These are phyloP conservation scores for Sciurus carolinensis DNA, from an alignment of 2,797 vertebrate genomes.

Conservation along the genomic window DNA sequence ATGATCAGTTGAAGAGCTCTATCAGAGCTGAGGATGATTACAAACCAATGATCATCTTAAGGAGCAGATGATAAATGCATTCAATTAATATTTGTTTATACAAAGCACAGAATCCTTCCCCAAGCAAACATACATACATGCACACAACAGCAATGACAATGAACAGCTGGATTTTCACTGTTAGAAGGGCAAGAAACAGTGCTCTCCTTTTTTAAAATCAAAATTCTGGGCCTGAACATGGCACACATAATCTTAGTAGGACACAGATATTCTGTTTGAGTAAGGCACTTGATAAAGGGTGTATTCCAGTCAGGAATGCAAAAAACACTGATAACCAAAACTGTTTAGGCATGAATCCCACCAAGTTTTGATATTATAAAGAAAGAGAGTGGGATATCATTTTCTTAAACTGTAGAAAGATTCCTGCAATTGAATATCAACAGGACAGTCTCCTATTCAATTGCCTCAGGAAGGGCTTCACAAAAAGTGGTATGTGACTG, in stretches of 20 bases:
- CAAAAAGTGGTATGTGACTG: not conserved
- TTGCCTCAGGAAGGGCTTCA: not conserved
- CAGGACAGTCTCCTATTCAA: not conserved
- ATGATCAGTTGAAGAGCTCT: not conserved
- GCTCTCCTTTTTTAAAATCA: not conserved
- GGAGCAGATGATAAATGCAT: not conserved
- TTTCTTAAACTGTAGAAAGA: conserved; percentile 25
- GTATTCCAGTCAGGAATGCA: not conserved
- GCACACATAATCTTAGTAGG: not conserved
- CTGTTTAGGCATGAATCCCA: not conserved
- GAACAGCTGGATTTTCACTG: not conserved
- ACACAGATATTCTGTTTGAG: not conserved
- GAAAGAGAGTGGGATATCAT: not conserved
- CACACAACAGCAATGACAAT: not conserved
- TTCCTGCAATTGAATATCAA: not conserved
- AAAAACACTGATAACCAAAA: conserved; percentile 34
- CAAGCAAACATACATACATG: not conserved
- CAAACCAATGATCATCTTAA: not conserved
- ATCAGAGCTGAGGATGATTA: not conserved
- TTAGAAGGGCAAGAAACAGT: not conserved
- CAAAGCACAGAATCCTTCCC: not conserved
- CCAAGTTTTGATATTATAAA: conserved; percentile 6
- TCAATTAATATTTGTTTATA: not conserved
- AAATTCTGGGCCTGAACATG: not conserved
- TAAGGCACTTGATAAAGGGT: not conserved